A percentile compares a stretch with the other conserved stretches of the same genome.
Conservation (phyloP, 2,113 vertebrate species). For the Hypocryptadius cinnamomeus region DNA sequence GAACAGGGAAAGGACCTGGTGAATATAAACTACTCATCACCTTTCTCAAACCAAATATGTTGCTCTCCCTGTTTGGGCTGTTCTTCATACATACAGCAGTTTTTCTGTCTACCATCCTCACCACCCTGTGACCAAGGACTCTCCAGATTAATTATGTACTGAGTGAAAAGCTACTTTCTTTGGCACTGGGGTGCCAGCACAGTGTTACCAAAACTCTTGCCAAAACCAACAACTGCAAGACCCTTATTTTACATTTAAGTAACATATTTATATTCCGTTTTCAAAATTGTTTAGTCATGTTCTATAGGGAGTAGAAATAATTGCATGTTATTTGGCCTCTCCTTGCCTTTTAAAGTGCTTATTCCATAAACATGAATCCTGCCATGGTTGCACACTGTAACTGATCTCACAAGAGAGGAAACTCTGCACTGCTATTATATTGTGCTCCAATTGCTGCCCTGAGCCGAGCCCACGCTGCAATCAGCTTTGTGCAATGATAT, state of each 20-base stretch:
- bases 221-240: not conserved
- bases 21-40: not conserved
- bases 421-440: not conserved
- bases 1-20: not conserved
- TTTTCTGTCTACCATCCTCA: not conserved
- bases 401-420: not conserved
- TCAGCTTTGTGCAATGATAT: not conserved
- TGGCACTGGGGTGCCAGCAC: rapidly evolving
- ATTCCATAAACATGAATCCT: not conserved
- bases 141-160: not conserved
- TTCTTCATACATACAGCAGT: not conserved
- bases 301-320: not conserved
- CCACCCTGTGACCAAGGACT: not conserved
- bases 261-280: not conserved
- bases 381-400: not conserved
- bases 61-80: not conserved
- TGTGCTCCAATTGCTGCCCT: not conserved
- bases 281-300: not conserved
- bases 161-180: not conserved
- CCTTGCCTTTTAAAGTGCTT: not conserved
- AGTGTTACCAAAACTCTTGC: not conserved
- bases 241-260: not conserved
- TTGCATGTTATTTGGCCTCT: not conserved
- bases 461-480: not conserved
- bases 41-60: not conserved